These are phyloP conservation scores for Xylota sylvarum DNA, from an alignment of 2,888 invertebrate species.

Conservation along the genomic window DNA sequence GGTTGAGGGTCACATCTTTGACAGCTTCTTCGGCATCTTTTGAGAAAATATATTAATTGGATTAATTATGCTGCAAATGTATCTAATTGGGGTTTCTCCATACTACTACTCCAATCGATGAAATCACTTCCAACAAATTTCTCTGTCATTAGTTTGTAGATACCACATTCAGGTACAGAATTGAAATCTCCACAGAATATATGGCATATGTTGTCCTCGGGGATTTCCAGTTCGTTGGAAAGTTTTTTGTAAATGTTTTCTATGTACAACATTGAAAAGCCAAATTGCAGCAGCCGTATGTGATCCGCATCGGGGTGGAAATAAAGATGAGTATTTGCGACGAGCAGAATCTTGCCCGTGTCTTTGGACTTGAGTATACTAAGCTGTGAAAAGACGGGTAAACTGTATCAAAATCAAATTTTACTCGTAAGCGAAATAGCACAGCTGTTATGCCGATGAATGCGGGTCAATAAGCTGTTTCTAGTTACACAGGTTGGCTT, in stretches of 20 bases:
- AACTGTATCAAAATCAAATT: no score
- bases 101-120: conserved; percentile 92
- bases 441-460: no score
- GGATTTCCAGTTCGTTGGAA: conserved; percentile 77
- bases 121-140: conserved; percentile 88
- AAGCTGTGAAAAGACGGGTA: conserved; percentile 81
- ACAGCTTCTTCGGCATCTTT: conserved; percentile 90
- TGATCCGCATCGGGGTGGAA: conserved; percentile 97
- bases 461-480: no score
- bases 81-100: conserved; percentile 82
- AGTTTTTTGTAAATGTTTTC: conserved; percentile 86
- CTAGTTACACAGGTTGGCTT: no score
- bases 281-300: conserved; percentile 94
- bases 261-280: conserved; percentile 90
- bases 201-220: conserved; percentile 86
- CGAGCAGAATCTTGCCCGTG: conserved; percentile 87
- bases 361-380: conserved; percentile 87
- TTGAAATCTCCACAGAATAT: conserved; percentile 97
- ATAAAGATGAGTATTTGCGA: conserved; percentile 96
- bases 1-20: conserved; percentile 87
- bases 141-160: conserved; percentile 91
- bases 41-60: conserved; percentile 60
- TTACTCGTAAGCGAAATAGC: no score
- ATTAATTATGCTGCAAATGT: background rate
- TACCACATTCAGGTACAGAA: conserved; percentile 92